Conservation (phyloP, 2,888 invertebrate species). For the Graphium colonna region DNA sequence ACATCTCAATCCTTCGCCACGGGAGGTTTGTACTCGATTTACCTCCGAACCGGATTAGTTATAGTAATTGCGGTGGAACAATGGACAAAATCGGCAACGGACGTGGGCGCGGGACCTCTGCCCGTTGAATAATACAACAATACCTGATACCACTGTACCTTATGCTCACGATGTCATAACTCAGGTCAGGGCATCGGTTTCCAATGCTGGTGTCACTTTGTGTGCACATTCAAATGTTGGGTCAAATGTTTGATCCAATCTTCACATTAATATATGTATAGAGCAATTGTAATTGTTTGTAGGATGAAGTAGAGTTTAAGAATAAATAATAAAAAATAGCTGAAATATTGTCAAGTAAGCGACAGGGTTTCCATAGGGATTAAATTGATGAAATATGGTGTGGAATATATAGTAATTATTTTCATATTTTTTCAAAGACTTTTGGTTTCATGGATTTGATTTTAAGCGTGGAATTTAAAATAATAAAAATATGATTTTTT, state of each 20-base stretch:
- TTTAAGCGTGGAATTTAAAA: too few relatives aligned
- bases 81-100: constrained; percentile 14
- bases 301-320: too few relatives aligned
- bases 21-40: constrained; percentile 16
- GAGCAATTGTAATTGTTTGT: too few relatives aligned
- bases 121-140: constrained; percentile 17
- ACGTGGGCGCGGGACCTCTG: constrained; percentile 22
- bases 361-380: too few relatives aligned
- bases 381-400: too few relatives aligned
- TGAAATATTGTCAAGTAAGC: too few relatives aligned
- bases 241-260: neutral
- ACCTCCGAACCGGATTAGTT: constrained; percentile 20
- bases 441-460: too few relatives aligned
- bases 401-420: too few relatives aligned
- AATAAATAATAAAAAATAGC: too few relatives aligned
- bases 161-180: constrained; percentile 20
- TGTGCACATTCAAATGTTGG: constrained; percentile 11
- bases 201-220: constrained; percentile 2
- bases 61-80: constrained; percentile 23
- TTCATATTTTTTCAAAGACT: too few relatives aligned
- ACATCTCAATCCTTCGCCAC: constrained; percentile 18
- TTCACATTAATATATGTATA: too few relatives aligned
- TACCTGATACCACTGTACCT: constrained; percentile 15
- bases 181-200: constrained; percentile 13
- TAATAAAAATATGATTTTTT: too few relatives aligned